Conservation (phyloP, 2,888 invertebrate species). For the Tolmerus cingulatus region DNA sequence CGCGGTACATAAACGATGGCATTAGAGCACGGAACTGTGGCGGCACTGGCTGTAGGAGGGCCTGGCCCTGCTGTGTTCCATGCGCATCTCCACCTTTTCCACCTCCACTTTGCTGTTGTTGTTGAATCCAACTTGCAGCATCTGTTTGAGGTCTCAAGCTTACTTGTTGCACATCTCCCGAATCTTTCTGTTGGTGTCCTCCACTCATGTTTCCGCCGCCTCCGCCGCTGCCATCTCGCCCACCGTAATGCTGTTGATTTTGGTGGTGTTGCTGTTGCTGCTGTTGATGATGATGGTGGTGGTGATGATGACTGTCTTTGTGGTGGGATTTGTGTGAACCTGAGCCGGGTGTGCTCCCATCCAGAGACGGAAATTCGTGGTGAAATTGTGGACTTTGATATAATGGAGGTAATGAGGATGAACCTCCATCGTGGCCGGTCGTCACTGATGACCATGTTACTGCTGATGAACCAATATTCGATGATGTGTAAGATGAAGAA, state of each 20-base stretch:
- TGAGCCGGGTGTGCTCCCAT: constrained; percentile 67
- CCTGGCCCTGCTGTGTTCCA: constrained; percentile 44
- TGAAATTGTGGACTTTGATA: constrained; percentile 90
- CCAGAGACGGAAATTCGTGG: constrained; percentile 93
- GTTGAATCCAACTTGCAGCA: constrained; percentile 58
- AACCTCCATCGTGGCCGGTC: constrained; percentile 63
- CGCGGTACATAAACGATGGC: constrained; percentile 75
- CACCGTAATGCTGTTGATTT: constrained; percentile 44
- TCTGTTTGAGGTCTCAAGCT: constrained; percentile 63
- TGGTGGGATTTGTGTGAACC: constrained; percentile 53
- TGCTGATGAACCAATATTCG: constrained; percentile 63
- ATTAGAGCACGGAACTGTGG: constrained; percentile 78
- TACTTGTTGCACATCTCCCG: constrained; percentile 50
- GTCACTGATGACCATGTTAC: constrained; percentile 71
- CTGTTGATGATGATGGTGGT: background rate
- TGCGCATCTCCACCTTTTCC: constrained; percentile 49
- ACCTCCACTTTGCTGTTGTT: constrained; percentile 49
- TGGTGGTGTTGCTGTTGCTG: background rate
- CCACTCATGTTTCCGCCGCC: constrained; percentile 24
- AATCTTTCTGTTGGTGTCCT: constrained; percentile 39
- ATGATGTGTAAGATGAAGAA: constrained; percentile 46
- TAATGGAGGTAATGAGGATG: constrained; percentile 67
- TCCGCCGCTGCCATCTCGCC: constrained; percentile 50
- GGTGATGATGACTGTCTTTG: constrained; percentile 55
- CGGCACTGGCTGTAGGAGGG: constrained; percentile 63